Conservation (phyloP, 2,797 vertebrate genomes). For the Caiman crocodilus region DNA sequence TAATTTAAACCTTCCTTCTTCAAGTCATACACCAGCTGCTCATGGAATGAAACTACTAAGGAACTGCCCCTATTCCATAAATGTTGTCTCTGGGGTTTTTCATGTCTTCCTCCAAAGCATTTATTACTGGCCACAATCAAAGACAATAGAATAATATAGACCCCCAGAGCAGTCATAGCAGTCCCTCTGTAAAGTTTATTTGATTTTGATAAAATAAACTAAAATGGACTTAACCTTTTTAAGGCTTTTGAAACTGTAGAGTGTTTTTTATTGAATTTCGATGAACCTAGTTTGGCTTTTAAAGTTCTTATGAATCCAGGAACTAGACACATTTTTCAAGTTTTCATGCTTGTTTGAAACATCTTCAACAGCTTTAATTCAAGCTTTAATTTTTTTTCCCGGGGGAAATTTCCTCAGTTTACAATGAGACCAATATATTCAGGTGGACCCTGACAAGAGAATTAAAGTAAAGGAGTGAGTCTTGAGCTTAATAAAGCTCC, state of each 20-base stretch:
- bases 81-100: not conserved
- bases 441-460: not conserved
- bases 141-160: not conserved
- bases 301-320: not conserved
- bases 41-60: not conserved
- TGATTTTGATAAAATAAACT: not conserved
- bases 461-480: not conserved
- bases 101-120: not conserved
- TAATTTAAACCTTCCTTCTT: not conserved
- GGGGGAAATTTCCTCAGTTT: conserved; percentile 11
- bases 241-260: not conserved
- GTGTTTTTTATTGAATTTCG: not conserved
- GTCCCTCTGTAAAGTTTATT: not conserved
- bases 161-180: not conserved
- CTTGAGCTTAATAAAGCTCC: not conserved
- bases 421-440: not conserved
- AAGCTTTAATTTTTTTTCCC: not conserved
- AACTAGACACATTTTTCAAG: not conserved
- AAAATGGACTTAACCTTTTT: not conserved
- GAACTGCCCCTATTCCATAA: not conserved
- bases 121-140: not conserved
- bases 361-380: not conserved
- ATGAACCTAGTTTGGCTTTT: not conserved
- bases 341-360: conserved; percentile 3
- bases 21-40: not conserved